Evolutionary conservation across 2,888 invertebrate species (phyloP), one percentile per base, ranked within the genome.

Genomic region (Melanotus villosus): DNA sequence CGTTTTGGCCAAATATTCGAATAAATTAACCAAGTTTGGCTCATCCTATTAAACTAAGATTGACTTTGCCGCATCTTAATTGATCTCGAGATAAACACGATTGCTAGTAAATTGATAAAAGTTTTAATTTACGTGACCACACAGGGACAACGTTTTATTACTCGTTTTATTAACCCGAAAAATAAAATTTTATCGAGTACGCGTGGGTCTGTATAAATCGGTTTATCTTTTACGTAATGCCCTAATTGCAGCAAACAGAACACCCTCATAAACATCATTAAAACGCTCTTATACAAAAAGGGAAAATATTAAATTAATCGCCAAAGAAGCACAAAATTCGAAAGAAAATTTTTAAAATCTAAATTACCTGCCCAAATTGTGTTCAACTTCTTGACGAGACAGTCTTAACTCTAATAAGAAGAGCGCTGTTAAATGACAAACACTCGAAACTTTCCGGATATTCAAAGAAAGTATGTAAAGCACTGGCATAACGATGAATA

Each of bases 41-140:
- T 65, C 62, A 65, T 62, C 43, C 68, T 68, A 68, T 65, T 71
- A 71, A 71, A 65, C 65, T 57, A 69, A 69, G 68, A 71, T 69
- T 57, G 68, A 71, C 60, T 71, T 68, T 68, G 59, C 45, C 68
- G 68, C 59, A 62, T 56, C 65, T 72, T 73, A 73, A 73, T 68
- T 72, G 70, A 71, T 73, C 59, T 60, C 43, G 43, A 73, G 73
- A 73, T 70, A 73, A 73, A 66, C 63, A 71, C 64, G 65, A 70
- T 66, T 65, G 56, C 47, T 73, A 70, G 62, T 71, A 65, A 71
- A 70, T 68, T 68, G 70, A 70, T 72, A 71, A 73, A 67, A 68
- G 65, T 66, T 73, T 71, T 60, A 72, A 66, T 72, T 73, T 72
- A 54, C 52, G 41, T 56, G 72, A 58, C 73, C 73, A 73, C 73